Evolutionary conservation across 1,140 invertebrate species (phyloP), one percentile per base, ranked within the genome.

Genomic region (Drosophila jambulina): DNA sequence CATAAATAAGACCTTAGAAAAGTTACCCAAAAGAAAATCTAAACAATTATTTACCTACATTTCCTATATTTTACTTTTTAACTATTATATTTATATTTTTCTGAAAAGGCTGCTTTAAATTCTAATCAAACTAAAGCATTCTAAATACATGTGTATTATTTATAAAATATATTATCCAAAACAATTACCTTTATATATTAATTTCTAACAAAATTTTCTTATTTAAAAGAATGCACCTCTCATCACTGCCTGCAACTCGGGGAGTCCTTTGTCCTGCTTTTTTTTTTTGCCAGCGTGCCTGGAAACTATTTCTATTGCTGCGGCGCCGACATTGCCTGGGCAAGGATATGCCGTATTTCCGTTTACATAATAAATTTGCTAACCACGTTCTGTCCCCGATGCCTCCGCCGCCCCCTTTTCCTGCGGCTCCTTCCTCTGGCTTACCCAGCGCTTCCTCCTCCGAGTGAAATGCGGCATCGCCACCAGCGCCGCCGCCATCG

Each of bases 291-390:
- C 70, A 71, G 80, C 85, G 62, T 62, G 48, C 23, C 75, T 72
- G 74, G 78, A 88, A 90, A 90, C 81, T 90, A 90, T 90, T 90
- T 90, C 85, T 90, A 90, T 90, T 85, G 85, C 85, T 87, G 84
- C 85, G 84, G 85, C 84, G 83, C 81, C 61, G 77, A 60, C 70
- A 49, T 70, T 36, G 80, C 62, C 68, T 80, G 86, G 72, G 86
- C 82, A 86, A 91, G 86, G 86, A 91, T 91, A 90, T 91, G 86
- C 87, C 82, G 87, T 91, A 91, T 91, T 92, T 92, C 91, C 90
- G 91, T 91, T 92, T 91, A 91, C 91, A 92, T 92, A 91, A 92
- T 92, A 92, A 92, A 92, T 92, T 92, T 92, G 91, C 86, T 92
- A 91, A 92, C 91, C 91, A 92, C 91, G 91, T 92, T 92, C 82